These are phyloP conservation scores for Aphidius colemani DNA, from an alignment of 2,888 invertebrate genomes.

Conservation along the genomic window DNA sequence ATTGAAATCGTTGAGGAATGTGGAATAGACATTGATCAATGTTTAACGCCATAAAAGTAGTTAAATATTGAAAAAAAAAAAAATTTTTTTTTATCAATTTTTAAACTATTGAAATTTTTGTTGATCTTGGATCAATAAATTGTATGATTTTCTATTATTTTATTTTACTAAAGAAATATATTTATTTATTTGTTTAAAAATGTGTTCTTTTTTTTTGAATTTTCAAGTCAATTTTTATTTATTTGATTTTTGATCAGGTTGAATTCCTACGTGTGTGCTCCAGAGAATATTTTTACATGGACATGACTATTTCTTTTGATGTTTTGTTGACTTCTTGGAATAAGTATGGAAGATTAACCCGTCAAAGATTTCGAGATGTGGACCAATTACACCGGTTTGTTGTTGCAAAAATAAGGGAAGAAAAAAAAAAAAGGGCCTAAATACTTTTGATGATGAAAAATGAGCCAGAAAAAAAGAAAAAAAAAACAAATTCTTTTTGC, in stretches of 20 bases:
- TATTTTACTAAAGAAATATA: too few species aligned
- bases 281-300: slow-evolving; percentile 29
- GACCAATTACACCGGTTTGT: slow-evolving; percentile 22
- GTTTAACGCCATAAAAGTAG: too few species aligned
- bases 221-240: background rate
- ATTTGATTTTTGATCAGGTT: slow-evolving; percentile 12
- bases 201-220: too few species aligned
- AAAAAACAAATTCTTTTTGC: slow-evolving; percentile 27
- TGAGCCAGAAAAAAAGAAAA: slow-evolving; percentile 8
- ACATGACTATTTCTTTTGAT: slow-evolving; percentile 30
- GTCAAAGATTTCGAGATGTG: slow-evolving; percentile 49
- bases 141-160: too few species aligned
- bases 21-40: too few species aligned
- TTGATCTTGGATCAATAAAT: too few species aligned
- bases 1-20: too few species aligned
- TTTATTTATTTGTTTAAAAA: too few species aligned
- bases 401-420: slow-evolving; percentile 17
- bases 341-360: slow-evolving; percentile 53
- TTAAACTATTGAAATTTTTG: too few species aligned
- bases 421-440: background rate
- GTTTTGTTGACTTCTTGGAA: slow-evolving; percentile 48
- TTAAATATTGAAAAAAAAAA: too few species aligned
- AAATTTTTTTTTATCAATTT: too few species aligned
- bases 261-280: slow-evolving; percentile 28
- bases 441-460: slow-evolving; percentile 3